Evolutionary conservation across 35 echinoderm and acorn worm genomes (phyloP), one percentile per base, ranked within the genome.

Genomic region (Hemicentrotus pulcherrimus): DNA sequence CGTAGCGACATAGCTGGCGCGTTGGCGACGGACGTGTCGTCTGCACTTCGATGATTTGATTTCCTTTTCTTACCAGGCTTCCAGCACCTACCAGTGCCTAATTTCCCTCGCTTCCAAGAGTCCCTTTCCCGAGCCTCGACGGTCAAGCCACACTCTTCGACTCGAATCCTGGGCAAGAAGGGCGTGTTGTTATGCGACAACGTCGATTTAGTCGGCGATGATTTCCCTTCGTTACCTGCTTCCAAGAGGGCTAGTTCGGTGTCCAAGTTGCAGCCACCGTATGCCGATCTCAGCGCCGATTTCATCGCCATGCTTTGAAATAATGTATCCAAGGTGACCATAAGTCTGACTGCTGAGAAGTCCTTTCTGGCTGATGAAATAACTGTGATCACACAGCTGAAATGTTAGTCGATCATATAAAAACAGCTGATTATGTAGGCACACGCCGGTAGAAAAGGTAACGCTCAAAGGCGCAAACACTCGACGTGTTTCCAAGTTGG

Each of bases 91-190:
- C 46, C 91, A 31, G 48, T 55, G 28, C 87, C 31, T 47, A 41
- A 41, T 41, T 85, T 86, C 28, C 16, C 22, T 31, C 86, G 45
- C 28, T 58, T 47, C 46, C 87, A 86, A 32, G 86, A 48, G 32
- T 91, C 87, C n/a, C 87, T 32, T n/a, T 95, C 87, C 18, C 87
- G 59, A 8, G 87, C 46, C 32, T 96, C 86, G 33, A 96, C 96
- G 7, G 96, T 96, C 33, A 96, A 86, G n/a, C 96, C 96, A 86
- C 96, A 96, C 46, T 94, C 96, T 65, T 96, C 96, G 9, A 96
- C 94, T 32, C 96, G 94, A 88, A 96, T 96, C 33, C 88, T 94
- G 47, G 96, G 96, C 48, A 96, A 94, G 47, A 85, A 55, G 5
- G 86, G 86, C 15, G 88, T 86, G 30, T 86, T 95, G 35, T 47